Percentiles rank a stretch among this genome's conserved stretches.
Evolutionary conservation across 2,888 invertebrate genomes (phyloP).

Genomic region (Epistrophella euchroma): DNA sequence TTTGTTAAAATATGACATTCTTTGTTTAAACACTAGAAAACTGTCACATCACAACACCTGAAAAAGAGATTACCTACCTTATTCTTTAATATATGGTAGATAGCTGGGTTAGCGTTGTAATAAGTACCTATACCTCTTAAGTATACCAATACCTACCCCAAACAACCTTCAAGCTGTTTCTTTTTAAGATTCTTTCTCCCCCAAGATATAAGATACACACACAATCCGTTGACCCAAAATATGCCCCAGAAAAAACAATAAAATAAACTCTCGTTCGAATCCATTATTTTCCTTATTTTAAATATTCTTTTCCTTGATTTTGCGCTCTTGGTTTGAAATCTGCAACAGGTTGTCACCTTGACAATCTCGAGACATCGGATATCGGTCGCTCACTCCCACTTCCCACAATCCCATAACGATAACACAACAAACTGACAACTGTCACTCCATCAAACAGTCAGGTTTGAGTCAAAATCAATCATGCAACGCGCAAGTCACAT

Average conservation of each 20-base stretch:
- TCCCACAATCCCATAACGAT: conserved; percentile 38
- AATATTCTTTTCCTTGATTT: conserved; percentile 31
- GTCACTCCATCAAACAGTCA: conserved; percentile 23
- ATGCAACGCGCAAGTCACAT: conserved; percentile 61
- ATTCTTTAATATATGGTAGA: background rate
- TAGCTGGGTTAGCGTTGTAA: too few species aligned
- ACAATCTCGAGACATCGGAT: conserved; percentile 36
- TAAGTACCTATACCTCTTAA: too few species aligned
- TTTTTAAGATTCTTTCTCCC: conserved; percentile 28
- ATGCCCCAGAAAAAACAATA: conserved; percentile 31
- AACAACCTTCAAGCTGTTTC: conserved; percentile 39
- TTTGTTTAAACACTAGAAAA: background rate
- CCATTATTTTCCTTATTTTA: background rate
- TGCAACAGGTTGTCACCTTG: conserved; percentile 76
- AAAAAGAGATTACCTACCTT: background rate
- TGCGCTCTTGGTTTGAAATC: conserved; percentile 55
- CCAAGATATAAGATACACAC: conserved; percentile 52
- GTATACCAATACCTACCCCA: background rate
- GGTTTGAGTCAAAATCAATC: conserved; percentile 56
- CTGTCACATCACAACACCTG: conserved; percentile 26
- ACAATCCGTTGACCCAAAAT: conserved; percentile 66
- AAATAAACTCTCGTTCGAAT: background rate
- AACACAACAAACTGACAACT: background rate
- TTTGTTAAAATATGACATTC: too few species aligned
- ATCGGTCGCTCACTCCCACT: conserved; percentile 60